phyloP scores from a whole-genome alignment of 2,888 invertebrate genomes.

The Stenodema calcarata region DNA sequence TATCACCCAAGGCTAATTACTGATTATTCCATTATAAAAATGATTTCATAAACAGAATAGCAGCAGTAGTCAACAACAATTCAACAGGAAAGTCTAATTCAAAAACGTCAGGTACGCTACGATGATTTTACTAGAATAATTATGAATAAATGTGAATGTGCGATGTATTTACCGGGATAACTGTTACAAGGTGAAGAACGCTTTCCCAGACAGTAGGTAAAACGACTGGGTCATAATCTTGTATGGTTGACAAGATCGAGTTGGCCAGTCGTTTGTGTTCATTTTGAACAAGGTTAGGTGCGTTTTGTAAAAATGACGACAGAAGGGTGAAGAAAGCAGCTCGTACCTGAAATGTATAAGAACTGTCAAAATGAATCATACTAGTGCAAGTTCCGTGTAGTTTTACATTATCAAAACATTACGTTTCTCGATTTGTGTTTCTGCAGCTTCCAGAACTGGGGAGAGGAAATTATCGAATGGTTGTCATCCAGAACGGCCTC shows the following conservation, averaged over 20 bases:
- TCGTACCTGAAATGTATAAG: constrained; percentile 55
- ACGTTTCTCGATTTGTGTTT: constrained; percentile 65
- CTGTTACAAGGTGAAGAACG: constrained; percentile 68
- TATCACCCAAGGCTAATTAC: too few relatives aligned
- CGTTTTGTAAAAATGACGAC: constrained; percentile 67
- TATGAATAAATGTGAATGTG: constrained; percentile 52
- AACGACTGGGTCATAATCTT: constrained; percentile 73
- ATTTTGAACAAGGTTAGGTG: constrained; percentile 64
- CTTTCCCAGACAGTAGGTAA: constrained; percentile 78
- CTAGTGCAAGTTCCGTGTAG: too few relatives aligned
- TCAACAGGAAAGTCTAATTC: too few relatives aligned
- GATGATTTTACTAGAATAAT: too few relatives aligned
- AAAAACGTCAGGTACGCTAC: too few relatives aligned
- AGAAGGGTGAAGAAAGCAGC: constrained; percentile 71
- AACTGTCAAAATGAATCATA: background rate
- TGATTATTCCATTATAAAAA: too few relatives aligned
- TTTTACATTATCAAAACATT: constrained; percentile 57
- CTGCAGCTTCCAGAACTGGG: constrained; percentile 76
- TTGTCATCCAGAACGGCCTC: constrained; percentile 66
- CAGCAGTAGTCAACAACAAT: too few relatives aligned
- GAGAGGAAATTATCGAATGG: constrained; percentile 66
- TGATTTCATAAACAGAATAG: too few relatives aligned
- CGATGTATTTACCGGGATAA: constrained; percentile 64
- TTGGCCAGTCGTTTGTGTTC: constrained; percentile 68
- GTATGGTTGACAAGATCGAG: constrained; percentile 70